Base-by-base conservation (phyloP, 2,888 invertebrate genomes). In the Steinernema hermaphroditum region DNA sequence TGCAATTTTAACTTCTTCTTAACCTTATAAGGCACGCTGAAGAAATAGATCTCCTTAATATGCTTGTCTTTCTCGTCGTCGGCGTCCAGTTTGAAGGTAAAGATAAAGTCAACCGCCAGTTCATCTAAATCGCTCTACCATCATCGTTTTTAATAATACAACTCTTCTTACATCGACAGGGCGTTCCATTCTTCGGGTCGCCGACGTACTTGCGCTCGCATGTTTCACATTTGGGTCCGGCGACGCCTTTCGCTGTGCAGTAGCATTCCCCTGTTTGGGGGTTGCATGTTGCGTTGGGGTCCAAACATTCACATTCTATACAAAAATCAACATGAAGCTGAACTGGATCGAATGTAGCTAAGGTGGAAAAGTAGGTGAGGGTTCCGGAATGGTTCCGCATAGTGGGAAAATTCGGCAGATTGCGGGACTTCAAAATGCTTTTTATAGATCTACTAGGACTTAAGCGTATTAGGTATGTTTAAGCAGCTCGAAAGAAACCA, bases 41-140 rank as follows among this genome's bases (percentile, higher is more conserved):
- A 92, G 88, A 98, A 96, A 89, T 97, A 96, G 76, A 98, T 97
- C 82, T 94, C 94, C 0, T 93, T 93, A 72, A 93, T 93, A 87
- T 96, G 93, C 0, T 92, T 91, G 88, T 98, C 97, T 85, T 77
- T 78, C 0, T 70, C 50, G 32, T 96, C 96, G 83, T 94, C 93
- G 88, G 96, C 96, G 2, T 96, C 96, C 72, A 98, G 89, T 88
- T 98, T 97, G 89, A 98, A 98, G 0, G 98, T 98, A 89, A 97
- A 98, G 87, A 97, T 95, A 88, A 95, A 98, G 89, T 98, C 97
- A 71, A 96, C 96, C 16, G 94, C 93, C 73, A 98, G 90, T 86
- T 96, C 94, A 88, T 97, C 94, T 94, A 89, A 50, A 87, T 75
- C n/a, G 37, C 22, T 8, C 4, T 27, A 29, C 9, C 9, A 68